Evolutionary conservation across 2,888 invertebrate species (phyloP).

Genomic region (Chymomyza procnemis): DNA sequence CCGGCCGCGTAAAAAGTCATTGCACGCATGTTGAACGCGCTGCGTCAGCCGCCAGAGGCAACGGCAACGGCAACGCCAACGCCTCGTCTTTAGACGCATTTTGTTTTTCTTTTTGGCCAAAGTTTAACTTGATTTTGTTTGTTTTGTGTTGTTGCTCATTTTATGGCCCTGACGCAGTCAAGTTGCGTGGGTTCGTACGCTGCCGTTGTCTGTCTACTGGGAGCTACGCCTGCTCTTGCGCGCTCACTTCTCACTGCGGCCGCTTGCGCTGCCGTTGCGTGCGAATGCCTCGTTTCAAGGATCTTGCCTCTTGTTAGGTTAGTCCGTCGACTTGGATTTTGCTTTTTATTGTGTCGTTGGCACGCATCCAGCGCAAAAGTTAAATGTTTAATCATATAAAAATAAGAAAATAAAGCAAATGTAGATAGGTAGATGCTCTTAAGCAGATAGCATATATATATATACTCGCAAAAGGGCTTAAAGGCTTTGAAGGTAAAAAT

Average conservation of each 20-base stretch:
- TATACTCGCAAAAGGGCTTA: not conserved
- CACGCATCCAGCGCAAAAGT: slow-evolving; percentile 54
- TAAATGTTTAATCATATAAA: slow-evolving; percentile 58
- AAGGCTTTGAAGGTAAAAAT: not conserved
- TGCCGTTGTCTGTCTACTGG: slow-evolving; percentile 44
- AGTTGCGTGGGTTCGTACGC: slow-evolving; percentile 45
- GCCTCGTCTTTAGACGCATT: slow-evolving; percentile 4
- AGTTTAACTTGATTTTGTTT: slow-evolving; percentile 23
- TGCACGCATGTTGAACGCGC: slow-evolving; percentile 24
- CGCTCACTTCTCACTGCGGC: slow-evolving; percentile 11
- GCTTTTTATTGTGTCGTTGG: slow-evolving; percentile 50
- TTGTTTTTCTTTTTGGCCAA: slow-evolving; percentile 11
- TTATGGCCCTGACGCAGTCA: slow-evolving; percentile 53
- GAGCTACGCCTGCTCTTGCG: slow-evolving; percentile 1
- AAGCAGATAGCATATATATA: not conserved
- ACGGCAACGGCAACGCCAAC: not conserved
- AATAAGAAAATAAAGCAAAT: not conserved
- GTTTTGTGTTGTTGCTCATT: slow-evolving; percentile 35
- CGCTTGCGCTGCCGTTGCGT: slow-evolving; percentile 28
- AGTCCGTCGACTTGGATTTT: not conserved
- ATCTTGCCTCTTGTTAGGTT: slow-evolving; percentile 25
- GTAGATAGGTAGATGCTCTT: not conserved
- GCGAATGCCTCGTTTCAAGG: slow-evolving; percentile 60
- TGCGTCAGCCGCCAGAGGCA: not conserved
- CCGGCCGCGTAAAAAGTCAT: slow-evolving; percentile 44